These are phyloP conservation scores for Pherbina coryleti DNA, from an alignment of 2,888 invertebrate species.

Conservation along the genomic window DNA sequence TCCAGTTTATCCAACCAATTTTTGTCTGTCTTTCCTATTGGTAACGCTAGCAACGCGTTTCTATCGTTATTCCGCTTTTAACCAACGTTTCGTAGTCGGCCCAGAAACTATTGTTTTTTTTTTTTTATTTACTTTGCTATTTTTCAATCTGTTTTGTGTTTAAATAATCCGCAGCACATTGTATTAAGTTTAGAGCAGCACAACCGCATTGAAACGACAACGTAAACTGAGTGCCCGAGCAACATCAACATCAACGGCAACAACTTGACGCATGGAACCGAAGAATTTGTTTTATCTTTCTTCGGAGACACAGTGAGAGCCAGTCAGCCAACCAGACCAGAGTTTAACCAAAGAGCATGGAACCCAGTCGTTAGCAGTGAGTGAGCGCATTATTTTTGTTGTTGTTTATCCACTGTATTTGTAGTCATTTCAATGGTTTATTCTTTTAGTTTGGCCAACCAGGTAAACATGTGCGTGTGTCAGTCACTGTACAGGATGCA, in stretches of 20 bases:
- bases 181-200: not conserved
- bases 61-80: constrained; percentile 23
- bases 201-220: constrained; percentile 23
- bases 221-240: constrained; percentile 19
- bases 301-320: not conserved
- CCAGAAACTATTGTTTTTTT: not conserved
- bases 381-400: no score
- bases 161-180: not conserved
- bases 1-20: not conserved
- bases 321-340: not conserved
- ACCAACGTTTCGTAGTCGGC: constrained; percentile 24
- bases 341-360: no score
- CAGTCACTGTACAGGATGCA: no score
- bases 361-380: no score
- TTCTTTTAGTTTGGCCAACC: no score
- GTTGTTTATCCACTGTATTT: no score
- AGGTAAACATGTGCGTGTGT: no score
- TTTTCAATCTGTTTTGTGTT: not conserved
- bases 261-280: not conserved
- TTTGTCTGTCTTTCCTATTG: constrained; percentile 10
- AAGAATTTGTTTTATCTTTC: not conserved
- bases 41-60: constrained; percentile 8
- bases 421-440: no score
- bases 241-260: not conserved
- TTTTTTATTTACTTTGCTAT: not conserved